Base-by-base conservation (phyloP, 2,888 invertebrate species). In the Drosophila austrosaltans region DNA sequence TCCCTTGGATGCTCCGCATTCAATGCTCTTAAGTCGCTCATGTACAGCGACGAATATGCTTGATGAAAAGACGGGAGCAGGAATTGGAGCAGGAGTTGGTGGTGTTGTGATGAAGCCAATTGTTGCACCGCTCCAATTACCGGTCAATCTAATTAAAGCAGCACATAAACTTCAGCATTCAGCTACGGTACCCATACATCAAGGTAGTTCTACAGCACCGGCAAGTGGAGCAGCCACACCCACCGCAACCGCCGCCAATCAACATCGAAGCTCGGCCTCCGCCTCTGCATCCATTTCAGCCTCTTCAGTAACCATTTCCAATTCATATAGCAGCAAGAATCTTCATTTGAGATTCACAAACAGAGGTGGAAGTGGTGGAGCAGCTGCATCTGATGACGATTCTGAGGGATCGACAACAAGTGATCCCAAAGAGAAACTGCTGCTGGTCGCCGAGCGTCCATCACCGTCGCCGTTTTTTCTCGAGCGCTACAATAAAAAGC, bases 401-500 rank as follows among this genome's bases (percentile, higher is more conserved):
- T 92, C 92, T 0, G 91, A 91, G 75, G 91, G 91, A 10, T 91
- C 91, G 1, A 92, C 92, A 8, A 92, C 92, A 28, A 92, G 92
- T 25, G 92, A 92, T 80, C 92, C 92, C 2, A 92, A 92, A 72
- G 92, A 92, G 79, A 89, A 91, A 42, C 80, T 92, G 6, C 78
- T 91, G 3, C 89, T 91, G 68, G 89, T 78, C 5, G 69, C 77
- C 7, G 73, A 72, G 10, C 72, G 72, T 0, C 85, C 92, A 2
- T 90, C 92, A 48, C 91, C 91, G 32, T 88, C 92, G 36, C 87
- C 91, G 83, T 90, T 92, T 90, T 91, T 92, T 85, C 82, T 90
- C 88, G 92, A 92, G 81, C 91, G 92, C 69, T 92, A 91, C 87
- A 92, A 92, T 81, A 92, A 91, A 67, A 92, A 92, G 80, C 89